Percentiles rank a stretch among this genome's conserved stretches.
Conservation (phyloP, 1,140 invertebrate genomes). For the Varroa destructor region DNA sequence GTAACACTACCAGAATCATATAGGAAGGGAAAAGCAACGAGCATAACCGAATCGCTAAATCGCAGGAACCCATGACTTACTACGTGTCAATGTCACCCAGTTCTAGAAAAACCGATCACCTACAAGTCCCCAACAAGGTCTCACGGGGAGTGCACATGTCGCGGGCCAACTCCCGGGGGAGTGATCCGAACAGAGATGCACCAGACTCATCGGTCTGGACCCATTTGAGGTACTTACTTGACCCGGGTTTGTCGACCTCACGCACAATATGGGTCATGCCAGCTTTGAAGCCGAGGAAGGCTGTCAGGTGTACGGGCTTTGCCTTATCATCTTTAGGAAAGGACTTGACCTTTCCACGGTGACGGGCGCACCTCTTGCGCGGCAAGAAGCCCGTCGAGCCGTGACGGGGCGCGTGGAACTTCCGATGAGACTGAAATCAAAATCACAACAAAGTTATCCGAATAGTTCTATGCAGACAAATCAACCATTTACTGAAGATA, state of each 20-base stretch:
- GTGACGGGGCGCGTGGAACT: conserved; percentile 97
- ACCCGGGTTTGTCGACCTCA: conserved; percentile 96
- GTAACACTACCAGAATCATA: too few species aligned
- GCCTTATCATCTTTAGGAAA: conserved; percentile 96
- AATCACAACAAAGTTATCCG: background rate
- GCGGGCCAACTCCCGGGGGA: background rate
- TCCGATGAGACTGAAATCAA: conserved; percentile 84
- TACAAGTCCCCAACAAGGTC: conserved; percentile 21
- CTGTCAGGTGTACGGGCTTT: conserved; percentile 94
- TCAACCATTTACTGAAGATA: too few species aligned
- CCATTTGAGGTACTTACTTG: conserved; percentile 60
- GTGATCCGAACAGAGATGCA: conserved; percentile 11
- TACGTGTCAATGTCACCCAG: too few species aligned
- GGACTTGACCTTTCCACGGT: conserved; percentile 97
- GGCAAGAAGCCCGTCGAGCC: conserved; percentile 99
- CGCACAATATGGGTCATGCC: conserved; percentile 99
- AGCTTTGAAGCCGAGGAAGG: conserved; percentile 96
- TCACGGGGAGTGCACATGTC: conserved; percentile 18
- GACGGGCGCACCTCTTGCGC: conserved; percentile 84
- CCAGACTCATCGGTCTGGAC: conserved; percentile 23
- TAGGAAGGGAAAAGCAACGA: too few species aligned
- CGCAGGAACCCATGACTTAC: too few species aligned
- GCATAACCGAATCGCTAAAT: too few species aligned
- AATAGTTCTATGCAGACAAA: too few species aligned
- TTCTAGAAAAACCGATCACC: too few species aligned